Base-by-base conservation (phyloP, 1,140 invertebrate genomes). In the Drosophila bipectinata region DNA sequence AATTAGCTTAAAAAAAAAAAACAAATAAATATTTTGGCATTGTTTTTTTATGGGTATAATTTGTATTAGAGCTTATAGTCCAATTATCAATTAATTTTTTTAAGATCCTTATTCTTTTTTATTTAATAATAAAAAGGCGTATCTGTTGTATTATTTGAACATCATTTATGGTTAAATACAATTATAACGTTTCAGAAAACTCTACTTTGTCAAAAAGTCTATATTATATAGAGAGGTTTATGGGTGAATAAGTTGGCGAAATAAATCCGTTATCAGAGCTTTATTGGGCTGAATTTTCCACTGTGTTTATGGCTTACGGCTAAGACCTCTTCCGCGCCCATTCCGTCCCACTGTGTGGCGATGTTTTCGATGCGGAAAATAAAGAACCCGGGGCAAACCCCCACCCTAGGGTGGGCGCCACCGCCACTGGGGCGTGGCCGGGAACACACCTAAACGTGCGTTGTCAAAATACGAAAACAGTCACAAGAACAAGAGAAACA, bases 401-500 rank as follows among this genome's bases (percentile, higher is more conserved):
- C 44, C 44, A 47, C 44, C 18, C 41, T 4, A 21, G 21, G 7
- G 41, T 45, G 41, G 41, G 41, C 41, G 41, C 41, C 41, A 45
- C 48, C 39, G 28, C 47, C 21, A 14, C 52, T 39, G 10, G 18
- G 41, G 41, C 41, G 41, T 44, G 41, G 51, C n/a, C 52, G 44
- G 48, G 60, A 73, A 74, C 60, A 73, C 60, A 75, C 53, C 72
- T 63, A 71, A 56, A 56, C 49, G 67, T 62, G 67, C 39, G 57
- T 68, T 68, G 34, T 49, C 47, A 54, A 60, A 69, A 34, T 34
- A 34, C 32, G 10, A 34, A 34, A 34, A 77, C 64, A 82, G 66
- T 30, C 37, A 58, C 14, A 62, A 45, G 39, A 62, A 34, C 49
- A 39, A 61, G 44, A 57, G 55, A 52, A 47, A 45, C 6, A 3